These are phyloP conservation scores for Pseudomyrmex dendroicus DNA, from an alignment of 1,140 invertebrate species.

Conservation along the genomic window DNA sequence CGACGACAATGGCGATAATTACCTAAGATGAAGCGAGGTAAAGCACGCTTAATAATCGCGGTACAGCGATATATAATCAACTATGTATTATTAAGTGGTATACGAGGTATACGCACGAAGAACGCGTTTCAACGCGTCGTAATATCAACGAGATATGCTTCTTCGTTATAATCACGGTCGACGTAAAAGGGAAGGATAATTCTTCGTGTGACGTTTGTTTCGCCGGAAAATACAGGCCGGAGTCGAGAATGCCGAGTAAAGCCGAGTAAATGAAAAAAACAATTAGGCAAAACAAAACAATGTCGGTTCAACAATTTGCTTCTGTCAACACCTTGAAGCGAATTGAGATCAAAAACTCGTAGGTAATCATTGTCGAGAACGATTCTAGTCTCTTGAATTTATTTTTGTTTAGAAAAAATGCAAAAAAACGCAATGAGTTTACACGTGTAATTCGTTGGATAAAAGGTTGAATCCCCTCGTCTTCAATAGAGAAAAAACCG, in stretches of 20 bases:
- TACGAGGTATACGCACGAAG: conserved; percentile 37
- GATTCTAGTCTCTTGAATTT: conserved; percentile 9
- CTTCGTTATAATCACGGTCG: conserved; percentile 28
- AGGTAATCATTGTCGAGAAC: conserved; percentile 2
- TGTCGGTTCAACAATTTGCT: background rate
- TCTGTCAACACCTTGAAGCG: background rate
- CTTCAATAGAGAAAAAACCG: conserved; percentile 9
- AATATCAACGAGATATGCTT: conserved; percentile 47
- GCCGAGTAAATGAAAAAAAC: background rate
- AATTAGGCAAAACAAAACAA: conserved; percentile 8
- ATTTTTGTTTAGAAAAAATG: background rate
- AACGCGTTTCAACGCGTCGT: conserved; percentile 19
- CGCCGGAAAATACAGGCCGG: background rate
- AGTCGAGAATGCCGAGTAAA: background rate
- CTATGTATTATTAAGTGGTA: conserved; percentile 31
- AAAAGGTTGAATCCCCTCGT: background rate
- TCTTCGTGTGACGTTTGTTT: conserved; percentile 50
- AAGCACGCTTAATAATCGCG: conserved; percentile 49
- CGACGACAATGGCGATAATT: conserved; percentile 42
- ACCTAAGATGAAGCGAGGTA: conserved; percentile 38
- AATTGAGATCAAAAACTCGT: conserved; percentile 4
- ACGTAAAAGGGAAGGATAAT: conserved; percentile 21
- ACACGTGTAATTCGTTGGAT: conserved; percentile 62
- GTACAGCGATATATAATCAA: conserved; percentile 4
- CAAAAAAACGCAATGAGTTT: conserved; percentile 25